phyloP scores from a whole-genome alignment of 35 echinoderm and acorn worm species.

The Hemicentrotus pulcherrimus region DNA sequence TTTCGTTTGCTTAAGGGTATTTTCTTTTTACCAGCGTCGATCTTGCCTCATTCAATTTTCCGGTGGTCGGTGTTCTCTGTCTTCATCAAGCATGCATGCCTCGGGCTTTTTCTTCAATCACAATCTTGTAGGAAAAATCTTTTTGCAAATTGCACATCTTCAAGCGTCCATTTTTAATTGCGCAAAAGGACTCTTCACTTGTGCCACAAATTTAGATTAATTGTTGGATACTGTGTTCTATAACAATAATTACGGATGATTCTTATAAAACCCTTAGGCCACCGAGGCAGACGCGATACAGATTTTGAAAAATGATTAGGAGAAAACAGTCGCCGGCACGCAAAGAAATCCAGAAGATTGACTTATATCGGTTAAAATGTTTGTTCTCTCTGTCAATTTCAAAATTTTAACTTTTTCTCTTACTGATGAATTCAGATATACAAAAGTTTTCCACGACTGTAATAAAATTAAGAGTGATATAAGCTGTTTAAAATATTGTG shows the following conservation, averaged over 20 bases:
- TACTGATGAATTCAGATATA: too few species aligned
- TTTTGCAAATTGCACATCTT: background rate
- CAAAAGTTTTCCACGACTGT: too few species aligned
- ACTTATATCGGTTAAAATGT: background rate
- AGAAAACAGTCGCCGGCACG: background rate
- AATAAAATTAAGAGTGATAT: too few species aligned
- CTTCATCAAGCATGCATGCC: background rate
- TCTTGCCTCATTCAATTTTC: constrained; percentile 6
- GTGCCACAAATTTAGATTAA: background rate
- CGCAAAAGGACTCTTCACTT: background rate
- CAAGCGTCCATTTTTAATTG: background rate
- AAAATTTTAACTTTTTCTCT: background rate
- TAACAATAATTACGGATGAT: background rate
- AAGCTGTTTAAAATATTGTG: too few species aligned
- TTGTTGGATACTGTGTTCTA: background rate
- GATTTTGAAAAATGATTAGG: background rate
- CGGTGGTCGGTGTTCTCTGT: background rate
- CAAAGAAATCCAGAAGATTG: too few species aligned
- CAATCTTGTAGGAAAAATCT: background rate
- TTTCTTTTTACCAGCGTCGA: background rate
- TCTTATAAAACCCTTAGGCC: background rate
- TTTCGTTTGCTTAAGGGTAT: background rate
- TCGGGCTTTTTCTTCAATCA: background rate
- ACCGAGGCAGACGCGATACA: background rate
- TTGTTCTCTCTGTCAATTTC: background rate